Evolutionary conservation across 1,140 invertebrate genomes (phyloP).

Genomic region (Dufourea novaeangliae): DNA sequence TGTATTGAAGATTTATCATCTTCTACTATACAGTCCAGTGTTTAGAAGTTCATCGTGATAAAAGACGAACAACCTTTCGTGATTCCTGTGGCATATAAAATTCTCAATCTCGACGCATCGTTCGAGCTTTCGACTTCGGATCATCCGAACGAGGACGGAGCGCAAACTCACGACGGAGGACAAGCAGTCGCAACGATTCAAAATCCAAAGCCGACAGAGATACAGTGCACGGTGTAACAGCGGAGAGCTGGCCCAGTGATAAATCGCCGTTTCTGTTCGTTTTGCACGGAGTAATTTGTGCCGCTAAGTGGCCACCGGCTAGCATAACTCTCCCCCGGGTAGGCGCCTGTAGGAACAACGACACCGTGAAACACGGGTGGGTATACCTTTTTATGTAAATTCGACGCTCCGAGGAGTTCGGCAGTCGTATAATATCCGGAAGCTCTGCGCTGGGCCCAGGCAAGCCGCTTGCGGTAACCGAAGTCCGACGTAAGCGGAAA

Average conservation of each 20-base stretch:
- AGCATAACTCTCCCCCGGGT: constrained; percentile 57
- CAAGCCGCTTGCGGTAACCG: not conserved
- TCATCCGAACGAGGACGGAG: not conserved
- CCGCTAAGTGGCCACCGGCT: constrained; percentile 60
- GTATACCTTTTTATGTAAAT: constrained; percentile 61
- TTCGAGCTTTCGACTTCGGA: not conserved
- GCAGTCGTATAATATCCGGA: constrained; percentile 43
- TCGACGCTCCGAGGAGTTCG: constrained; percentile 33
- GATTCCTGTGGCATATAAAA: not conserved
- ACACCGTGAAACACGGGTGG: constrained; percentile 57
- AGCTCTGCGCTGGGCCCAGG: not conserved
- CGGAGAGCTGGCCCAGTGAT: constrained; percentile 40
- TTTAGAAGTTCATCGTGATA: not conserved
- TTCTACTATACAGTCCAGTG: too few species aligned
- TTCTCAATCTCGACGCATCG: not conserved
- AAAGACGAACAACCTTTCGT: not conserved
- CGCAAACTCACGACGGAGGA: not conserved
- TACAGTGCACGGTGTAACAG: constrained; percentile 36
- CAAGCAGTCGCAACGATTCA: not conserved
- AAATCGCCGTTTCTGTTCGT: constrained; percentile 60
- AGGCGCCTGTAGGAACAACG: constrained; percentile 59
- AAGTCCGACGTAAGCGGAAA: not conserved
- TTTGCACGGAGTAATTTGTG: constrained; percentile 66
- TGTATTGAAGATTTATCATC: too few species aligned
- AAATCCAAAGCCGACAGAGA: constrained; percentile 35